Conservation (phyloP, 2,797 vertebrate species). For the Chelon auratus region DNA sequence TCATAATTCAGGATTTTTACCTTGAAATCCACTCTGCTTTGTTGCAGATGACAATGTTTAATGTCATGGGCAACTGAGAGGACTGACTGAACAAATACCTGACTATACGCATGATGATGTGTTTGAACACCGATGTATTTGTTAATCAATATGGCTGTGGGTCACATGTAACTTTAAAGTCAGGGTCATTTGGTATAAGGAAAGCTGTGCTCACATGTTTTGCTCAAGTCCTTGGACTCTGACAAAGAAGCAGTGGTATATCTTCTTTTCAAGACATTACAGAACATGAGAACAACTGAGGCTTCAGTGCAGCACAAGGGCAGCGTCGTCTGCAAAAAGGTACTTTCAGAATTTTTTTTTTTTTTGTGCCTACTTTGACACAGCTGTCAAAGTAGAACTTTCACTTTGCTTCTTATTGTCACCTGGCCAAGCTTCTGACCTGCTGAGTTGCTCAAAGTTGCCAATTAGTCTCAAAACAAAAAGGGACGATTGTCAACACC, state of each 20-base stretch:
- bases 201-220: constrained; percentile 1
- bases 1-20: background rate
- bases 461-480: background rate
- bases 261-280: background rate
- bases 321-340: too few relatives aligned
- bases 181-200: background rate
- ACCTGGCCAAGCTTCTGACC: background rate
- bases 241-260: background rate
- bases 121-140: background rate
- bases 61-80: too few relatives aligned
- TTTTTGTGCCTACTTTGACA: too few relatives aligned
- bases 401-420: background rate
- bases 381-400: background rate
- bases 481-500: background rate
- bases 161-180: background rate
- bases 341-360: too few relatives aligned
- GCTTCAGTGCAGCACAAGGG: too few relatives aligned
- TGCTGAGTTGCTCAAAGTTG: background rate
- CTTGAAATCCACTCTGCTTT: background rate
- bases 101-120: too few relatives aligned
- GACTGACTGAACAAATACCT: too few relatives aligned
- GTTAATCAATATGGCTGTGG: background rate
- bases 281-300: too few relatives aligned
- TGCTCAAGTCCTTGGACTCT: constrained; percentile 1
- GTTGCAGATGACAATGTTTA: too few relatives aligned